Conservation (phyloP, 2,113 vertebrate species). For the Motacilla tschutschensis region DNA sequence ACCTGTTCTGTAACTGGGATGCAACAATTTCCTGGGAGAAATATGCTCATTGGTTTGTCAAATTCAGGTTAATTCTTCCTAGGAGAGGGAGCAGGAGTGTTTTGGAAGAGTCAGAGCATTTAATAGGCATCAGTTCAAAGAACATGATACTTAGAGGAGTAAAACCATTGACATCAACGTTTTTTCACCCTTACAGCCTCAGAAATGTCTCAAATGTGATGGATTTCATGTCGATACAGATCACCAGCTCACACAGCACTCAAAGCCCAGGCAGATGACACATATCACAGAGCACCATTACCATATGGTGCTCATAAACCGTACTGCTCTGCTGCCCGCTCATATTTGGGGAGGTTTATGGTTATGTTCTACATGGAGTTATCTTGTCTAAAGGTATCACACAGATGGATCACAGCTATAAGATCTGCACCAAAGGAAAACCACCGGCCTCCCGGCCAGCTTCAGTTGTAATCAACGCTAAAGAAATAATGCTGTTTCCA, state of each 20-base stretch:
- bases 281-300: not conserved
- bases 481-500: not conserved
- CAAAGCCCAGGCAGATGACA: not conserved
- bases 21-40: not conserved
- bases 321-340: not conserved
- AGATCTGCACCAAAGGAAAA: conserved; percentile 6
- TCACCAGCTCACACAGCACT: not conserved
- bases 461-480: fast-evolving
- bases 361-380: conserved; percentile 11
- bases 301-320: conserved; percentile 31
- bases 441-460: not conserved
- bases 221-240: not conserved
- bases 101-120: not conserved
- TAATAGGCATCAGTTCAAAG: not conserved
- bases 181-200: not conserved
- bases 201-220: not conserved
- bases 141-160: not conserved
- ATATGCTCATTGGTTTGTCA: not conserved
- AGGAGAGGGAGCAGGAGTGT: not conserved
- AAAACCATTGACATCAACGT: not conserved
- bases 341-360: not conserved
- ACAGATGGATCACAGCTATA: conserved; percentile 6
- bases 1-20: not conserved
- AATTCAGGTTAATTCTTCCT: not conserved
- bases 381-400: conserved; percentile 36